phyloP scores from a whole-genome alignment of 2,888 invertebrate species.

The Nephrotoma appendiculata region DNA sequence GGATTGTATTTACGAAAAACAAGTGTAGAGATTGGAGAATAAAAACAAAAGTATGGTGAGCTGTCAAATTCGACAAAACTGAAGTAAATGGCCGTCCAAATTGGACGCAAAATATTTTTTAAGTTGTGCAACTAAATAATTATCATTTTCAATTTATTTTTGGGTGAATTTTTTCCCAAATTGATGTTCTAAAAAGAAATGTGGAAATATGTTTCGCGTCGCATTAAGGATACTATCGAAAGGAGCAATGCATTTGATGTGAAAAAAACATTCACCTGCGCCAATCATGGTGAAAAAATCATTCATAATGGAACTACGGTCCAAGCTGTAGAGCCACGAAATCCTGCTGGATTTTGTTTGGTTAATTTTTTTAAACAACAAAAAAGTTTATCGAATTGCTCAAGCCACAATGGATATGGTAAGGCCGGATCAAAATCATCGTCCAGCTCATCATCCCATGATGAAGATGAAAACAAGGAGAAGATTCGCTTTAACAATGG shows the following conservation, averaged over 20 bases:
- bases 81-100: slow-evolving; percentile 1
- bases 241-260: slow-evolving; percentile 37
- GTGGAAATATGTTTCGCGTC: slow-evolving; percentile 41
- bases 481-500: slow-evolving; percentile 3
- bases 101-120: background rate
- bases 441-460: background rate
- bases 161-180: background rate
- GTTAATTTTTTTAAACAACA: background rate
- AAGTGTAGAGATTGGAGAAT: background rate
- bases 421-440: background rate
- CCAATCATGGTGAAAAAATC: slow-evolving; percentile 1
- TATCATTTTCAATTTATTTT: background rate
- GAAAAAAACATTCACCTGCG: slow-evolving; percentile 28
- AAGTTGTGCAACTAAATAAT: background rate
- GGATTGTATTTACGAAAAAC: background rate
- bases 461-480: slow-evolving; percentile 3
- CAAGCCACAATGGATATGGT: background rate
- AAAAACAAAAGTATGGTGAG: background rate
- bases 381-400: background rate
- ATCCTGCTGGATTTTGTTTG: background rate
- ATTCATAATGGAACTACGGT: background rate
- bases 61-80: background rate
- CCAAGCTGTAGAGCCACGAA: no score
- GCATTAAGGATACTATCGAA: slow-evolving; percentile 37
- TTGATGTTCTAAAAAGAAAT: slow-evolving; percentile 21